These are phyloP conservation scores for Eutrigla gurnardus DNA, from an alignment of 2,797 vertebrate genomes.

Conservation along the genomic window DNA sequence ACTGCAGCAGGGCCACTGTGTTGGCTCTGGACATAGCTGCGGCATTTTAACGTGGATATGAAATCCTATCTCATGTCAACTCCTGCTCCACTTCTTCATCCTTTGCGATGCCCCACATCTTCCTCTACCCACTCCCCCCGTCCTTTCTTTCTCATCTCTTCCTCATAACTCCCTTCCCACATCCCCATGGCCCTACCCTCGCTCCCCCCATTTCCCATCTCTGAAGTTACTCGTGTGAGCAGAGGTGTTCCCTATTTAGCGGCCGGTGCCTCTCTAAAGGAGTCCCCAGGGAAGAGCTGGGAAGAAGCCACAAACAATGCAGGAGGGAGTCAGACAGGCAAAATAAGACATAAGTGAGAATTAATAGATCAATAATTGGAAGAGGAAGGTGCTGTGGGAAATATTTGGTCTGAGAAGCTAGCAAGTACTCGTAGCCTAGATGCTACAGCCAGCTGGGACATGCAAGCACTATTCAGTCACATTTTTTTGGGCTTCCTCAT, in stretches of 20 bases:
- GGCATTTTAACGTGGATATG: constrained; percentile 19
- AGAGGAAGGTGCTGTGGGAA: background rate
- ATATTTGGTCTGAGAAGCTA: too few species aligned
- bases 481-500: background rate
- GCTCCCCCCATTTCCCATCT: background rate
- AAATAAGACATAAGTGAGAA: background rate
- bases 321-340: background rate
- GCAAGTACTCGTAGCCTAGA: background rate
- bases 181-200: background rate
- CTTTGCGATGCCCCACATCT: constrained; percentile 22
- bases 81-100: constrained; percentile 7
- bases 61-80: constrained; percentile 13
- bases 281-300: constrained; percentile 43
- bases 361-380: background rate
- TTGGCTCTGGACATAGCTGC: constrained; percentile 27
- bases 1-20: constrained; percentile 39
- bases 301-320: constrained; percentile 37
- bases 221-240: constrained; percentile 38
- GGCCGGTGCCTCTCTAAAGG: constrained; percentile 37
- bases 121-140: constrained; percentile 6
- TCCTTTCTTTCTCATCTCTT: background rate
- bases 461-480: background rate
- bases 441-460: background rate
- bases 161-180: background rate
- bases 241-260: constrained; percentile 60